Evolutionary conservation across 2,888 invertebrate genomes (phyloP).

Genomic region (Drosophila mettleri): DNA sequence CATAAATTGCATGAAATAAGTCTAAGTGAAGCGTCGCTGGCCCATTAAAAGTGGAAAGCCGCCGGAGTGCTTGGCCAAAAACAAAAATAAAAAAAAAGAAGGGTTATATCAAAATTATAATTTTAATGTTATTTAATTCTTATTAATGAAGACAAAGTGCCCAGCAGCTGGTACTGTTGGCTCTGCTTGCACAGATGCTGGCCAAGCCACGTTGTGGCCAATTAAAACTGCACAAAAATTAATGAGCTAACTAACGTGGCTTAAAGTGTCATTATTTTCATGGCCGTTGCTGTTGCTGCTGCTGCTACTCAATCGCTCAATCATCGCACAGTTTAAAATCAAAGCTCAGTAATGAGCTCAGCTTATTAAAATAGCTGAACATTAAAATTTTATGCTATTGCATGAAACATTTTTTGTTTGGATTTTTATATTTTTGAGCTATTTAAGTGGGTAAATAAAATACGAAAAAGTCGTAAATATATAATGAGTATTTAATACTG

Average conservation of each 20-base stretch:
- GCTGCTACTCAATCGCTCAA: conserved; percentile 43
- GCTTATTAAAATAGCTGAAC: conserved; percentile 34
- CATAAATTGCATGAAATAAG: conserved; percentile 57
- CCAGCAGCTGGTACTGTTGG: conserved; percentile 16
- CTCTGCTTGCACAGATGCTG: conserved; percentile 10
- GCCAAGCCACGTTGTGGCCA: conserved; percentile 44
- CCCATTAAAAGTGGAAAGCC: conserved; percentile 34
- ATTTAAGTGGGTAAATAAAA: background rate
- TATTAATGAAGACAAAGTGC: conserved; percentile 56
- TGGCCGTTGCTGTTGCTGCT: background rate
- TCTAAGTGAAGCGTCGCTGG: conserved; percentile 16
- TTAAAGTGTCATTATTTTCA: conserved; percentile 50
- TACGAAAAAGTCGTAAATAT: background rate
- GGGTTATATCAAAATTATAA: conserved; percentile 44
- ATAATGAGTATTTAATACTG: background rate
- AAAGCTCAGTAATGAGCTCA: conserved; percentile 11
- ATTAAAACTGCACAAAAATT: conserved; percentile 66
- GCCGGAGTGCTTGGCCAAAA: conserved; percentile 16
- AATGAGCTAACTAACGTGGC: conserved; percentile 64
- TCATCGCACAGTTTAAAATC: conserved; percentile 53
- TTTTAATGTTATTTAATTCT: conserved; percentile 60
- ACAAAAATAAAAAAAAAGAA: conserved; percentile 25
- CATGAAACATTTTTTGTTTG: background rate
- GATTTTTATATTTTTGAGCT: background rate
- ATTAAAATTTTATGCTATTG: conserved; percentile 40